A percentile compares a stretch with the other conserved stretches of the same genome.
Evolutionary conservation across 2,888 invertebrate species (phyloP).

Genomic region (Aspidiotus rigidus): DNA sequence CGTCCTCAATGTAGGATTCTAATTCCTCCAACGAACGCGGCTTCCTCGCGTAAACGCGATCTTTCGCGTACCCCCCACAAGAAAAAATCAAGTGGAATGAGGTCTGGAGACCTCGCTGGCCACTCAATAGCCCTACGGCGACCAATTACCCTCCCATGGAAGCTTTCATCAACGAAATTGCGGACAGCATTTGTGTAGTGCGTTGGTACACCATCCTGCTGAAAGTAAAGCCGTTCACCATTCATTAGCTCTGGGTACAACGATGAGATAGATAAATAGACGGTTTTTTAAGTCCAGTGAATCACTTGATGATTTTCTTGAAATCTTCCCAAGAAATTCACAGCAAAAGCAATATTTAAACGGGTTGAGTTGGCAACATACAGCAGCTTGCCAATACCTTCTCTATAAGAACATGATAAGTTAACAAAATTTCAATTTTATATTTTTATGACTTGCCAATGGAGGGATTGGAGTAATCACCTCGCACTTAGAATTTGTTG

Average conservation of each 20-base stretch:
- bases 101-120: slow-evolving; percentile 34
- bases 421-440: neutral
- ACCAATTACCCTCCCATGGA: slow-evolving; percentile 19
- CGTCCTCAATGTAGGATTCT: slow-evolving; percentile 2
- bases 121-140: slow-evolving; percentile 24
- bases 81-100: slow-evolving; percentile 32
- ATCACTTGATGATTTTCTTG: neutral
- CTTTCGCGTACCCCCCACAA: slow-evolving; percentile 30
- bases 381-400: neutral
- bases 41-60: slow-evolving; percentile 1
- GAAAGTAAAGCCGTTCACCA: slow-evolving; percentile 10
- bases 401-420: neutral
- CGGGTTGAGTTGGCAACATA: neutral
- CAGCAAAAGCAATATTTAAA: slow-evolving; percentile 1
- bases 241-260: too few relatives aligned
- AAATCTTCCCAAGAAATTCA: too few relatives aligned
- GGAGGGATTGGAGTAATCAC: neutral
- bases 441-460: slow-evolving; percentile 3
- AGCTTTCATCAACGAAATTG: slow-evolving; percentile 11
- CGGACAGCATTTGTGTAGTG: slow-evolving; percentile 15
- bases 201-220: slow-evolving; percentile 34
- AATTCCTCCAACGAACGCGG: slow-evolving; percentile 7
- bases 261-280: neutral
- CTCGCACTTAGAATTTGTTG: too few relatives aligned
- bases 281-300: neutral